Conservation (phyloP, 2,888 invertebrate species). For the Zaprionus obscuricornis region DNA sequence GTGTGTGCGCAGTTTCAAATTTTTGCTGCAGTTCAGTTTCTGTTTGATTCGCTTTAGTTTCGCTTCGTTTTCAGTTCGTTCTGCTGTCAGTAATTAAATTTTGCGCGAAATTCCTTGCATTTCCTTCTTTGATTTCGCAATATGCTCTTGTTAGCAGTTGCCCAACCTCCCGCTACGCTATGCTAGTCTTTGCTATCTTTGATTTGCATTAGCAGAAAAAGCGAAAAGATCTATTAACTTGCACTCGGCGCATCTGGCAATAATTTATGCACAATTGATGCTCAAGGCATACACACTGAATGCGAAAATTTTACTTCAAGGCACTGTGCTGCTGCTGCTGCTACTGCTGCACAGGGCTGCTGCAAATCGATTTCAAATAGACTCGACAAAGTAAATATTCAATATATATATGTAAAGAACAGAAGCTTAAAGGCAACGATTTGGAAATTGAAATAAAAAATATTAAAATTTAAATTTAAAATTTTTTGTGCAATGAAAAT, state of each 20-base stretch:
- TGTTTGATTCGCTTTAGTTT: constrained; percentile 3
- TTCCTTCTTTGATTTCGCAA: constrained; percentile 62
- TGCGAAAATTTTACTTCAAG: constrained; percentile 11
- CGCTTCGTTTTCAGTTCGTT: neutral
- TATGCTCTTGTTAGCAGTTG: constrained; percentile 11
- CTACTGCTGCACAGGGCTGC: too few species aligned
- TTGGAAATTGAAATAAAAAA: too few species aligned
- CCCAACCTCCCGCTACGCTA: neutral
- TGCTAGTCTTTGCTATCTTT: constrained; percentile 10
- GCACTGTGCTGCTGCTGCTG: too few species aligned
- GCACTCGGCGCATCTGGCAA: constrained; percentile 43
- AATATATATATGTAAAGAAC: too few species aligned
- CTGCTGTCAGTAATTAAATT: constrained; percentile 70
- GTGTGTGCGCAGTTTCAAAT: neutral
- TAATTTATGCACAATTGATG: constrained; percentile 64
- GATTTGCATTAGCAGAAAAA: constrained; percentile 62
- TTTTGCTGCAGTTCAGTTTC: constrained; percentile 33
- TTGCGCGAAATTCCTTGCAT: constrained; percentile 58
- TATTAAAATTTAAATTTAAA: too few species aligned
- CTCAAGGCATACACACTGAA: constrained; percentile 15
- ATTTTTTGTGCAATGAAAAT: too few species aligned
- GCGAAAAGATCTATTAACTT: constrained; percentile 67
- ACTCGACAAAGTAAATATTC: too few species aligned
- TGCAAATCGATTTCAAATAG: constrained; percentile 27
- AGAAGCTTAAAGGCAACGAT: too few species aligned